Conservation (phyloP, 2,113 vertebrate genomes). For the Morone saxatilis region DNA sequence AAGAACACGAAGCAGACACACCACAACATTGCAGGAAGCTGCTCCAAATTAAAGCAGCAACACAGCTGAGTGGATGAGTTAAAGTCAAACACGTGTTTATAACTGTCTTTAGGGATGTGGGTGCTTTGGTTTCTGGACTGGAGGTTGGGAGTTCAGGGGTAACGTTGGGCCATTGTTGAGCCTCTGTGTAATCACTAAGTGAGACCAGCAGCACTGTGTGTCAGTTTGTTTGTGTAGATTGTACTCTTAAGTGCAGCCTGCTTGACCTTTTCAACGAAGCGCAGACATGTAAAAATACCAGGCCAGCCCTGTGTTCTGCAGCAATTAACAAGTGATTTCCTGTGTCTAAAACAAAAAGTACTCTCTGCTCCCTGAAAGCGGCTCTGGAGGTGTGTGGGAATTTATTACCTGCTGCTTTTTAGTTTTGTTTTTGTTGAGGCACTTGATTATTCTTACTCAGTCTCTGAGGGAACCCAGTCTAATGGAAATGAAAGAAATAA, state of each 20-base stretch:
- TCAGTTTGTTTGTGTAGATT: neutral
- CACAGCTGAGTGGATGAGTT: neutral
- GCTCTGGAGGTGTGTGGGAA: neutral
- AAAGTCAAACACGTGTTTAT: neutral
- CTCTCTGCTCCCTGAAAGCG: neutral
- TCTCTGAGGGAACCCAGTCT: neutral
- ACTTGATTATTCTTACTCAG: conserved; percentile 27
- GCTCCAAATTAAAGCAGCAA: neutral
- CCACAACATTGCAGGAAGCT: neutral
- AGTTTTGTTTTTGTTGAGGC: neutral
- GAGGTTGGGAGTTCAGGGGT: neutral
- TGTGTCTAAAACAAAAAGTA: neutral
- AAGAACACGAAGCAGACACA: too few relatives aligned
- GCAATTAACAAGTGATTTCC: neutral
- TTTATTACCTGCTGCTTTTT: conserved; percentile 1
- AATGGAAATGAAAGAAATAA: neutral
- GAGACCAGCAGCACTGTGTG: too few relatives aligned
- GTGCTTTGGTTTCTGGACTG: neutral
- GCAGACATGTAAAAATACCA: neutral
- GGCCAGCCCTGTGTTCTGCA: neutral
- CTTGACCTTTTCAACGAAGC: neutral
- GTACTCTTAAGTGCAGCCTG: neutral
- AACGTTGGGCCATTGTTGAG: neutral
- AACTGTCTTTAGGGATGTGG: neutral
- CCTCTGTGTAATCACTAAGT: neutral